phyloP scores from a whole-genome alignment of 2,113 vertebrate genomes.

The Pungitius pungitius region DNA sequence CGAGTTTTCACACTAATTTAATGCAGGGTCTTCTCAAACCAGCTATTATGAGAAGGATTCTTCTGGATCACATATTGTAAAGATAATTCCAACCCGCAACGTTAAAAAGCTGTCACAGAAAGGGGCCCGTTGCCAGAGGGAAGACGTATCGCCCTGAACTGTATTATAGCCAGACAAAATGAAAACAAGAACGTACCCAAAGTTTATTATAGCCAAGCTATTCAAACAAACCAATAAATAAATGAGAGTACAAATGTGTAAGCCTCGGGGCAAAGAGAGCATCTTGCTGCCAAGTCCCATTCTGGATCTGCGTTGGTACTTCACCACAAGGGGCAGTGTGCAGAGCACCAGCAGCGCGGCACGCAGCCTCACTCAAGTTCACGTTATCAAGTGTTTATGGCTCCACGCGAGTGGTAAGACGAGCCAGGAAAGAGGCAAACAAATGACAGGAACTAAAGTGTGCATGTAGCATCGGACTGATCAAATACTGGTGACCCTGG shows the following conservation, averaged over 20 bases:
- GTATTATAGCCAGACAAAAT: conserved; percentile 57
- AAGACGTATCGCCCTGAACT: conserved; percentile 56
- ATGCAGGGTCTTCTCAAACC: conserved; percentile 57
- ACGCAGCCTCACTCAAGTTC: conserved; percentile 28
- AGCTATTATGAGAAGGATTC: conserved; percentile 50
- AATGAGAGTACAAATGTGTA: conserved; percentile 69
- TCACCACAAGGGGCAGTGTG: conserved; percentile 69
- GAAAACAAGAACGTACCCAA: conserved; percentile 64
- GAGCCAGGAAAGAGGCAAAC: not conserved
- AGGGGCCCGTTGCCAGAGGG: conserved; percentile 49
- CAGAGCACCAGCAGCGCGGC: conserved; percentile 16
- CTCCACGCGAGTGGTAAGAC: not conserved
- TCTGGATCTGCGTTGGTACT: conserved; percentile 50
- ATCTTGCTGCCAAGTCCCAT: conserved; percentile 64
- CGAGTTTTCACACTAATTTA: conserved; percentile 70
- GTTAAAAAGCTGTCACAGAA: conserved; percentile 45
- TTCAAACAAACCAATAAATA: conserved; percentile 76
- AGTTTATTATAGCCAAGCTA: conserved; percentile 66
- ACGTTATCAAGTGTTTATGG: conserved; percentile 38
- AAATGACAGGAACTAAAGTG: conserved; percentile 1
- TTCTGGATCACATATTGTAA: conserved; percentile 56
- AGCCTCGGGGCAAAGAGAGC: conserved; percentile 60
- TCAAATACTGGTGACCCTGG: not conserved
- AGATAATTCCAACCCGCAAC: conserved; percentile 55
- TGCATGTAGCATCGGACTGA: not conserved